Base-by-base conservation (phyloP, 1,140 invertebrate species). In the Sarcophaga bullata region DNA sequence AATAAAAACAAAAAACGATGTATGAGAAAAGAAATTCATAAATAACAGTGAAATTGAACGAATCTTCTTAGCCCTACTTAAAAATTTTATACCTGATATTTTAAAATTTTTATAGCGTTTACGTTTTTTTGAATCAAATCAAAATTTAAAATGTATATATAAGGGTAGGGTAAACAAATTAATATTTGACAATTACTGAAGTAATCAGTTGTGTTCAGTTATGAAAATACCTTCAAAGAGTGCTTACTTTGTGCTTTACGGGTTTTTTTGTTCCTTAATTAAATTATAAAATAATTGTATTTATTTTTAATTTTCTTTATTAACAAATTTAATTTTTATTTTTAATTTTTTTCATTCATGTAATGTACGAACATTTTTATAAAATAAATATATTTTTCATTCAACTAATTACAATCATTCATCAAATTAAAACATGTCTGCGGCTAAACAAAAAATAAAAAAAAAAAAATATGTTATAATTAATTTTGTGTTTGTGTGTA, bases 301-400 rank as follows among this genome's bases (percentile, higher is more conserved):
- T 58, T 58, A 58, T 15, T 37, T 37, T 37, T n/a, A n/a, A n/a
- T n/a, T n/a, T n/a, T n/a, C 13, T 15, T 58, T 58, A 58, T 58
- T 58, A 58, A 58, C 54, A 58, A 37, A 37, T 58, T 58, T 58
- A n/a, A n/a, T 58, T 58, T 58, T 58, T 58, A 13, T 58, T 58
- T 58, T 58, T 13, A 7, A 58, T 58, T 58, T 58, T 37, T 58
- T 58, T 58, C 54, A 58, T 58, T 58, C 13, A 15, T 58, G 54
- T 58, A n/a, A n/a, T 58, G 54, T n/a, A 58, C 54, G 54, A 58
- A 58, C 15, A 58, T 58, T 58, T 4, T 58, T 58, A n/a, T 58
- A 58, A 58, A 58, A 58, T n/a, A n/a, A 58, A 58, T n/a, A n/a
- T n/a, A n/a, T 58, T 58, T 5, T n/a, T 58, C 54, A 58, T 58